Evolutionary conservation across 2,888 invertebrate genomes (phyloP).

Genomic region (Argyra leucocephala): DNA sequence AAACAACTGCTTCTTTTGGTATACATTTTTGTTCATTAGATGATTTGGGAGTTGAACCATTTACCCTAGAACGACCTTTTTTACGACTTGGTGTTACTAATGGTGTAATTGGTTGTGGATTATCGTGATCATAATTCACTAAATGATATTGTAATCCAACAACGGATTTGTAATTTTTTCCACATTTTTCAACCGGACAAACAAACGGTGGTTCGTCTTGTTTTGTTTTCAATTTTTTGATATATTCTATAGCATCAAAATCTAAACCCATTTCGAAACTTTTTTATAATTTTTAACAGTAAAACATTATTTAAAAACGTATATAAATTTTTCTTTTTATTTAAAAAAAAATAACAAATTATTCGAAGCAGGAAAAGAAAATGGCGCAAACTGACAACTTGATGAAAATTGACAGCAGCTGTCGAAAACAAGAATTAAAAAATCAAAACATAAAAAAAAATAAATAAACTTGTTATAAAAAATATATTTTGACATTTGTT

Average conservation of each 20-base stretch:
- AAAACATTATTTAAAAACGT: slow-evolving; percentile 6
- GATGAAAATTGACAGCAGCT: slow-evolving; percentile 1
- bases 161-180: slow-evolving; percentile 75
- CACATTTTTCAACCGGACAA: slow-evolving; percentile 77
- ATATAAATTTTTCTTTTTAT: neutral
- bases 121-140: slow-evolving; percentile 75
- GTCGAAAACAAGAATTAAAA: neutral
- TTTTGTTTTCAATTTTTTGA: slow-evolving; percentile 63
- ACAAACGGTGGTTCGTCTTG: slow-evolving; percentile 64
- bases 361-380: slow-evolving; percentile 6
- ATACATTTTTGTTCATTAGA: slow-evolving; percentile 32
- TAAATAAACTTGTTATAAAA: no score
- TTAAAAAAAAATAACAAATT: slow-evolving; percentile 2
- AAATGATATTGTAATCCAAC: slow-evolving; percentile 79
- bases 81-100: slow-evolving; percentile 54
- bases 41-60: slow-evolving; percentile 43
- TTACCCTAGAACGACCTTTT: slow-evolving; percentile 49
- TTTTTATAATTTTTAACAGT: slow-evolving; percentile 1
- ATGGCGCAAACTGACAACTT: slow-evolving; percentile 6
- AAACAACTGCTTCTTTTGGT: slow-evolving; percentile 48
- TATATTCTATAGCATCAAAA: slow-evolving; percentile 78
- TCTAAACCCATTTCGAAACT: slow-evolving; percentile 62
- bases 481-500: no score
- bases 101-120: slow-evolving; percentile 57
- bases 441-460: neutral